These are phyloP conservation scores for Serranochromis macrocephalus DNA, from an alignment of 2,113 vertebrate genomes.

Conservation along the genomic window DNA sequence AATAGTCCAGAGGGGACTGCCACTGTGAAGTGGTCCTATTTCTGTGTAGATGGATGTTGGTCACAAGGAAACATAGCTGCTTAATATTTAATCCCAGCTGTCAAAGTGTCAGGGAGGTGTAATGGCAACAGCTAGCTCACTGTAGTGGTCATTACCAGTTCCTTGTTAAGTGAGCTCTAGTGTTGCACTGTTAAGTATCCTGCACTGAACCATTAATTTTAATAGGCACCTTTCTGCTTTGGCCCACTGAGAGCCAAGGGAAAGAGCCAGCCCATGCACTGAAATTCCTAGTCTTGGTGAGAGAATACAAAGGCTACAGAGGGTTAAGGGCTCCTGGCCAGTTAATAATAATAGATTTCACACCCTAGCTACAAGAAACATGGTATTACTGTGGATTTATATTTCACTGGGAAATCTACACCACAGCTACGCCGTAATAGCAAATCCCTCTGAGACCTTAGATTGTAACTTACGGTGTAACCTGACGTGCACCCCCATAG, in stretches of 20 bases:
- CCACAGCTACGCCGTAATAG: accelerated
- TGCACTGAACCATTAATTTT: conserved; percentile 57
- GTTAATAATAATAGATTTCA: conserved; percentile 42
- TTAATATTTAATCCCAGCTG: conserved; percentile 52
- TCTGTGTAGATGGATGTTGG: conserved; percentile 29
- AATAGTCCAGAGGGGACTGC: not conserved
- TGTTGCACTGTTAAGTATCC: conserved; percentile 37
- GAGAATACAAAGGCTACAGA: not conserved
- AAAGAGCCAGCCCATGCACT: not conserved
- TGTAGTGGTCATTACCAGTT: conserved; percentile 36
- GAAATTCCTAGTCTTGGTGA: not conserved
- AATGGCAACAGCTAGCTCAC: conserved; percentile 7
- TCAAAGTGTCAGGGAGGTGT: conserved; percentile 8
- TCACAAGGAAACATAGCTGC: conserved; percentile 24
- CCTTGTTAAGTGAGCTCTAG: conserved; percentile 30
- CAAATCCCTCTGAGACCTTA: not conserved
- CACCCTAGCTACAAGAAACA: conserved; percentile 3
- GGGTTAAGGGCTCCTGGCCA: conserved; percentile 22
- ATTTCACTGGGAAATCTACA: not conserved
- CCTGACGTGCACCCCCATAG: not conserved
- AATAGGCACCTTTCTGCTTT: conserved; percentile 55
- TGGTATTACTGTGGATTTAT: not conserved
- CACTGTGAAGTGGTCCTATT: conserved; percentile 21
- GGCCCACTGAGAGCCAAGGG: conserved; percentile 10
- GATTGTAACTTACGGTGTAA: not conserved